phyloP scores from a whole-genome alignment of 1,140 invertebrate species.

The Laupala kohalensis region DNA sequence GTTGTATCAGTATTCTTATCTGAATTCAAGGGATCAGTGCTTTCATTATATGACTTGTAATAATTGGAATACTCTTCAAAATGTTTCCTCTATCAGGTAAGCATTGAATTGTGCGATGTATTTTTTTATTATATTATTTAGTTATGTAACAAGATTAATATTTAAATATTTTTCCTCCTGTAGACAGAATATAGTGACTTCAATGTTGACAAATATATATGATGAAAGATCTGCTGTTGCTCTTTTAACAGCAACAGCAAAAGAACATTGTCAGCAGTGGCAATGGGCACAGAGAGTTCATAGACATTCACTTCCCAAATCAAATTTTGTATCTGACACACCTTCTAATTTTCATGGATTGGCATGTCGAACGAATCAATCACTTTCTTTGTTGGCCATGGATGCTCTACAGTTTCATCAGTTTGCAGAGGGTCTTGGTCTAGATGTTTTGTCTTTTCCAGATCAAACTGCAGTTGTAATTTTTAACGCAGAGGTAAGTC shows the following conservation, averaged over 20 bases:
- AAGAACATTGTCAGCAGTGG: conserved; percentile 29
- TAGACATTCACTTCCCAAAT: conserved; percentile 17
- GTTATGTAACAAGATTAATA: no score
- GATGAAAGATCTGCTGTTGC: conserved; percentile 39
- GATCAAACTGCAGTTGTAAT: conserved; percentile 57
- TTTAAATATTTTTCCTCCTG: no score
- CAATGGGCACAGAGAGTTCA: conserved; percentile 28
- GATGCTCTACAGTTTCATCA: conserved; percentile 53
- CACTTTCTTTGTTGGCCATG: conserved; percentile 52
- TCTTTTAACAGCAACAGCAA: conserved; percentile 25
- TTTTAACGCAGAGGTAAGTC: conserved; percentile 51
- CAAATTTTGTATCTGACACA: neutral
- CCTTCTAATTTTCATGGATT: conserved; percentile 25
- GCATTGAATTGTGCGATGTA: no score
- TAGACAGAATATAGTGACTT: no score
- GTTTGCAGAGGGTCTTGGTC: conserved; percentile 57
- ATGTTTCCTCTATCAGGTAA: no score
- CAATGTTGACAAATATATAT: conserved; percentile 30
- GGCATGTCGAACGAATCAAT: conserved; percentile 47
- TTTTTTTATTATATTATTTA: no score
- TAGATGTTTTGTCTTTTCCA: conserved; percentile 41
- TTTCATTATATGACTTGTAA: no score
- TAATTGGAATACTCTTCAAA: no score
- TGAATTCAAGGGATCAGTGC: no score
- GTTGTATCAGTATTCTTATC: no score